Base-by-base conservation (phyloP, 2,797 vertebrate species). In the Vespertilio murinus region DNA sequence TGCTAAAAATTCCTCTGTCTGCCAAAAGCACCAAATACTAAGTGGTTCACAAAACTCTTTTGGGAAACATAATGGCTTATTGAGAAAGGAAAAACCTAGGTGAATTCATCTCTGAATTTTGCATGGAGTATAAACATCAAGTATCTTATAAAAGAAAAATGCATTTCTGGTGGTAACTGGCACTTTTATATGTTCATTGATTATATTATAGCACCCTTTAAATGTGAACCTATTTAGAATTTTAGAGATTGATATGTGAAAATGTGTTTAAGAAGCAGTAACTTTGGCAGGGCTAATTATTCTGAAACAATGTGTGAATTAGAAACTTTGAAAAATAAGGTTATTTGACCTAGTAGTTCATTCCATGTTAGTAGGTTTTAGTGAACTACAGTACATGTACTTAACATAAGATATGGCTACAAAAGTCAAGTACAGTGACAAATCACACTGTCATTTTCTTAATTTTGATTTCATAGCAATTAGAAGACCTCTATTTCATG, bases 81-180 rank as follows among this genome's bases (percentile, higher is more conserved):
- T 84, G 69, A 73, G 59, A 40, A 79, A 84, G 6, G 4, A 69
- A 88, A 88, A 91, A 91, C 0, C 0, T 59, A 78, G 40, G 1
- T 52, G 45, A 93, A 74, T 96, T 54, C 20, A 67, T 81, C 64
- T 94, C 16, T 47, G 80, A 79, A 33, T 42, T 93, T 61, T 75
- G 22, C 11, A 33, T 28, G 59, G 54, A 74, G 14, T 80, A 7
- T 56, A 40, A 54, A 61, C 13, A 61, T 35, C 64, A 56, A 69
- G 35, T 77, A 88, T 75, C 38, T 82, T 65, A 64, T 2, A 85
- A 30, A 93, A 84, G 9, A 45, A 87, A 91, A 81, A 54, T 28
- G 4, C 1, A 18, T 45, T 11, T 78, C 75, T 49, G 30, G 38
- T 77, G 42, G 30, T 22, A 70, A 75, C 11, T 22, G 7, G n/a